Evolutionary conservation across 1,140 invertebrate genomes (phyloP).

Genomic region (Physella acuta): DNA sequence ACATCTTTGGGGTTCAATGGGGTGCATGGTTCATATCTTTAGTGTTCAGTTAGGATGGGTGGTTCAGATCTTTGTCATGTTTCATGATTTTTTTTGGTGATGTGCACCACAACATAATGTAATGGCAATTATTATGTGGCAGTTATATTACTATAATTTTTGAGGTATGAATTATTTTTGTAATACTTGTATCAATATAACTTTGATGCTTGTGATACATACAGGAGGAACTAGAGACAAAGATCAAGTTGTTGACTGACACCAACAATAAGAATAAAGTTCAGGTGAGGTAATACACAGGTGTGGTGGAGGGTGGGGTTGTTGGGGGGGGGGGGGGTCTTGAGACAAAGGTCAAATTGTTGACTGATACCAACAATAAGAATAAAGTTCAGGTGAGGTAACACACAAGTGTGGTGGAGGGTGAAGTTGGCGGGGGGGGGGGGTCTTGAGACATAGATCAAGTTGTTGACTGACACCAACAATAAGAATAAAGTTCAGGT

Average conservation of each 20-base stretch:
- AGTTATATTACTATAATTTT: too few species aligned
- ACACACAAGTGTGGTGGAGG: background rate
- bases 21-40: too few species aligned
- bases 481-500: slow-evolving; percentile 52
- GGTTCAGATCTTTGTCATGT: too few species aligned
- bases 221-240: slow-evolving; percentile 53
- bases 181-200: too few species aligned
- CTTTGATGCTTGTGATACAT: background rate
- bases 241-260: slow-evolving; percentile 46
- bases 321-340: slow-evolving; percentile 37
- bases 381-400: slow-evolving; percentile 46
- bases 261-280: slow-evolving; percentile 45
- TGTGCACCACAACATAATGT: too few species aligned
- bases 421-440: slow-evolving; percentile 23
- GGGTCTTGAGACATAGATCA: slow-evolving; percentile 50
- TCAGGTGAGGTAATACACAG: slow-evolving; percentile 38
- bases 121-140: too few species aligned
- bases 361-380: slow-evolving; percentile 47
- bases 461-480: slow-evolving; percentile 44
- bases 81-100: too few species aligned
- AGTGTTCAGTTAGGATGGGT: too few species aligned
- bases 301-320: background rate
- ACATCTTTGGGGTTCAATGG: too few species aligned
- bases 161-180: too few species aligned
- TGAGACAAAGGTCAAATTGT: slow-evolving; percentile 47